These are phyloP conservation scores for Cryptocephalus primarius DNA, from an alignment of 2,888 invertebrate genomes.

Conservation along the genomic window DNA sequence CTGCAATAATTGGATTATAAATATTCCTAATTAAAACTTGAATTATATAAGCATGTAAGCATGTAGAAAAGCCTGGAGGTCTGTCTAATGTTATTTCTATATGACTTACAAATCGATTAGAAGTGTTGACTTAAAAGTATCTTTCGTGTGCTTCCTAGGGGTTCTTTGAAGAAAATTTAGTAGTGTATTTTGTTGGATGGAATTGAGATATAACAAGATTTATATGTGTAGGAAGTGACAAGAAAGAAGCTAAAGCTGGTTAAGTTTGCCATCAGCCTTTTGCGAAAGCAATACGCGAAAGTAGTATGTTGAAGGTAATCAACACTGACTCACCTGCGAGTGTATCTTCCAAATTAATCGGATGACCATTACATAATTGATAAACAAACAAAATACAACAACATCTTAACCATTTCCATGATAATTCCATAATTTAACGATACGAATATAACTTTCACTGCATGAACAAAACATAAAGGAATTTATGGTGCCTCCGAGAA, in stretches of 20 bases:
- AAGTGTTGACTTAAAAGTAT: background rate
- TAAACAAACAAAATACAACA: constrained; percentile 29
- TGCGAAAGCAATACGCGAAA: background rate
- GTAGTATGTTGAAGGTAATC: constrained; percentile 2
- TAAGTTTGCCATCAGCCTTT: too few relatives aligned
- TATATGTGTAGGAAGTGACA: background rate
- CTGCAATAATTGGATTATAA: constrained; percentile 5
- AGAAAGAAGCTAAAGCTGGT: too few relatives aligned
- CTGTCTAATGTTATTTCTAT: background rate
- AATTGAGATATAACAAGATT: background rate
- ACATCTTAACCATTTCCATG: constrained; percentile 30
- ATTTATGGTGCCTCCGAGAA: too few relatives aligned
- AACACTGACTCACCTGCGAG: constrained; percentile 34
- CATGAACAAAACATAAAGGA: too few relatives aligned
- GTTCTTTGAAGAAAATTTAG: background rate
- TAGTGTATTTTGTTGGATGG: background rate
- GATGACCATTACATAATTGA: constrained; percentile 36
- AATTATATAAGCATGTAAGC: too few relatives aligned
- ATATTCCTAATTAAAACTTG: background rate
- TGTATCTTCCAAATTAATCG: constrained; percentile 32
- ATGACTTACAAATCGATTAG: background rate
- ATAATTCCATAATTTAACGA: constrained; percentile 24
- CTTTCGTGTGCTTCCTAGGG: too few relatives aligned
- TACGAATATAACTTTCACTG: constrained; percentile 2
- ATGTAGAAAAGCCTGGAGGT: background rate